These are phyloP conservation scores for Unio pictorum DNA, from an alignment of 2,888 invertebrate species.

Conservation along the genomic window DNA sequence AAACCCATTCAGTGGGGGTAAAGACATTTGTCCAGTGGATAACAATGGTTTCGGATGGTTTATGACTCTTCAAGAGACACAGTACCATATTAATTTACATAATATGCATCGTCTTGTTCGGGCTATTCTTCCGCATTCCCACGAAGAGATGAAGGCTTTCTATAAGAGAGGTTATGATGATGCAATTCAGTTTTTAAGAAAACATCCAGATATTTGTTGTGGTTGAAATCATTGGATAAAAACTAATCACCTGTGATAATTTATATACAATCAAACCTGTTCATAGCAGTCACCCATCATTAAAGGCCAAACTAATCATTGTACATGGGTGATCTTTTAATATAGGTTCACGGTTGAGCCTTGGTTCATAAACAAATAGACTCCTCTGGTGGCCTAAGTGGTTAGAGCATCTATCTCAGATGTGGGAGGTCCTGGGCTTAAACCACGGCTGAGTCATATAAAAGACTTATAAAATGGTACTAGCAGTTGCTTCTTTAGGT, in stretches of 20 bases:
- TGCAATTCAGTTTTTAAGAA: slow-evolving; percentile 64
- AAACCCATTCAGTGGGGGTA: slow-evolving; percentile 95
- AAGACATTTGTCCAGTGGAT: slow-evolving; percentile 87
- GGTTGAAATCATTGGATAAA: slow-evolving; percentile 5
- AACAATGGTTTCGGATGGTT: slow-evolving; percentile 32
- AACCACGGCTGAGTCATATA: too few relatives aligned
- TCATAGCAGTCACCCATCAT: too few relatives aligned
- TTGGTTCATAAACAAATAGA: too few relatives aligned
- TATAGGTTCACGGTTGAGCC: too few relatives aligned
- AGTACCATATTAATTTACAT: slow-evolving; percentile 65
- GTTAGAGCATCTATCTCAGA: too few relatives aligned
- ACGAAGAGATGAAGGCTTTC: slow-evolving; percentile 60
- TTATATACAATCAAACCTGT: too few relatives aligned
- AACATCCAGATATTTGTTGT: slow-evolving; percentile 5
- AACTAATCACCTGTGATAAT: neutral
- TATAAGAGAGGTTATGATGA: slow-evolving; percentile 67
- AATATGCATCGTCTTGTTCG: slow-evolving; percentile 66
- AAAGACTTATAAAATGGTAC: too few relatives aligned
- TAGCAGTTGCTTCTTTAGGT: too few relatives aligned
- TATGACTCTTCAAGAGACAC: slow-evolving; percentile 46
- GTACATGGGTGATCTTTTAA: too few relatives aligned
- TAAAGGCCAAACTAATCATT: too few relatives aligned
- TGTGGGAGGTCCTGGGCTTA: too few relatives aligned
- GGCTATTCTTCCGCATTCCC: slow-evolving; percentile 69
- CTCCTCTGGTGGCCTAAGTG: too few relatives aligned